Evolutionary conservation across 2,113 vertebrate genomes (phyloP).

Genomic region (Actenoides lindsayi): DNA sequence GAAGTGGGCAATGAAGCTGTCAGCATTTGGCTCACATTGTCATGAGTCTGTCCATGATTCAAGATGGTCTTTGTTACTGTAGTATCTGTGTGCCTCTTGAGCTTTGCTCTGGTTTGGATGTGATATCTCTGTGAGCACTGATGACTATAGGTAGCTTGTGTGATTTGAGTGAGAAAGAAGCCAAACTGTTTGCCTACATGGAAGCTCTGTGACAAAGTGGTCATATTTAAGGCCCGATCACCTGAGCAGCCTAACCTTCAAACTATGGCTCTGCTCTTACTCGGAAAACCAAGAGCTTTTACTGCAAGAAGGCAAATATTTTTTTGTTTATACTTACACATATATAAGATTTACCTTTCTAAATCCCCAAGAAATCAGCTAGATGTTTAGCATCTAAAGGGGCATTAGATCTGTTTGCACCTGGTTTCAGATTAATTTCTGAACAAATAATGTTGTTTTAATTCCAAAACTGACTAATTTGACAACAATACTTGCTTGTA

Average conservation of each 20-base stretch:
- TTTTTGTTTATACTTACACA: background rate
- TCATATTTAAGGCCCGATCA: background rate
- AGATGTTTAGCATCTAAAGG: background rate
- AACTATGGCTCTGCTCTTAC: background rate
- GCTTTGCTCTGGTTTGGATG: background rate
- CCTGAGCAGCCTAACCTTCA: background rate
- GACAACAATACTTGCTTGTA: background rate
- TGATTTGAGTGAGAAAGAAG: background rate
- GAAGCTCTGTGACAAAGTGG: background rate
- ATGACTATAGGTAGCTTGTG: background rate
- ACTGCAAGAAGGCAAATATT: background rate
- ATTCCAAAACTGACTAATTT: background rate
- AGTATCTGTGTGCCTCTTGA: background rate
- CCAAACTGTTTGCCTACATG: background rate
- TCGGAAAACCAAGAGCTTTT: background rate
- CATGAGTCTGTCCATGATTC: background rate
- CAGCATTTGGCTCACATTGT: background rate
- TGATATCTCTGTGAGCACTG: background rate
- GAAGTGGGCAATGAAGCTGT: background rate
- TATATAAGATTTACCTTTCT: background rate
- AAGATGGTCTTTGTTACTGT: background rate
- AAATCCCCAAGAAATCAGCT: background rate
- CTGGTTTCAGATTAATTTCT: background rate
- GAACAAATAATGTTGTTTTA: background rate
- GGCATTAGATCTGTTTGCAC: background rate